Evolutionary conservation across 2,888 invertebrate genomes (phyloP).

Genomic region (Dicyrtoma fusca): DNA sequence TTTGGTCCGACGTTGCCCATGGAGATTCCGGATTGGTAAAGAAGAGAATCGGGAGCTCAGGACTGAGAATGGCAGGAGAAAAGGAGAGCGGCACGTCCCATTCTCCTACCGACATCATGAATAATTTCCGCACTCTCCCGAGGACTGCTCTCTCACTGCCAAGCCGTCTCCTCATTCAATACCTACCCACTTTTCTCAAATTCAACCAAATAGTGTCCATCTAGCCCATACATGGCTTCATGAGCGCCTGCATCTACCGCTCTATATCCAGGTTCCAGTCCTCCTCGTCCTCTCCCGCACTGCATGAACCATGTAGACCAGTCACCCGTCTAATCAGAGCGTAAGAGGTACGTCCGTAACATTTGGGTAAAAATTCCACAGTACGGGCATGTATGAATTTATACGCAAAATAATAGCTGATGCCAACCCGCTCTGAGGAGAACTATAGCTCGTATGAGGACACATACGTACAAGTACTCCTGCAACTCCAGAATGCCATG

Average conservation of each 20-base stretch:
- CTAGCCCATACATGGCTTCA: conserved; percentile 2
- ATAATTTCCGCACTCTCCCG: conserved; percentile 42
- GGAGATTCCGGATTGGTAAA: conserved; percentile 41
- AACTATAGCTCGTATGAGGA: too few species aligned
- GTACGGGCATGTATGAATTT: too few species aligned
- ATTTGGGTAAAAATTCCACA: too few species aligned
- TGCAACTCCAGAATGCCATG: too few species aligned
- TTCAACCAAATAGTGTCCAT: conserved; percentile 21
- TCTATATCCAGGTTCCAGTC: too few species aligned
- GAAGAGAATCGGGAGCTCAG: conserved; percentile 29
- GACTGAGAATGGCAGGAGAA: conserved; percentile 33
- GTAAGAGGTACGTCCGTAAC: too few species aligned
- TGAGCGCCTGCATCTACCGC: background rate
- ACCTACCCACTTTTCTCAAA: conserved; percentile 28
- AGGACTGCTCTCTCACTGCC: conserved; percentile 25
- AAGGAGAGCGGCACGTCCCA: conserved; percentile 44
- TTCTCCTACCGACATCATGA: conserved; percentile 46
- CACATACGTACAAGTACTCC: too few species aligned
- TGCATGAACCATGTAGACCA: too few species aligned
- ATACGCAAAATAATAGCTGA: too few species aligned
- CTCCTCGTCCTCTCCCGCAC: too few species aligned
- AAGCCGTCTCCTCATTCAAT: conserved; percentile 16
- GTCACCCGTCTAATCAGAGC: too few species aligned
- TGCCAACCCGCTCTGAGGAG: too few species aligned
- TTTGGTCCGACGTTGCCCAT: conserved; percentile 44